Base-by-base conservation (phyloP, 2,888 invertebrate species). In the Sphaerophoria taeniata region DNA sequence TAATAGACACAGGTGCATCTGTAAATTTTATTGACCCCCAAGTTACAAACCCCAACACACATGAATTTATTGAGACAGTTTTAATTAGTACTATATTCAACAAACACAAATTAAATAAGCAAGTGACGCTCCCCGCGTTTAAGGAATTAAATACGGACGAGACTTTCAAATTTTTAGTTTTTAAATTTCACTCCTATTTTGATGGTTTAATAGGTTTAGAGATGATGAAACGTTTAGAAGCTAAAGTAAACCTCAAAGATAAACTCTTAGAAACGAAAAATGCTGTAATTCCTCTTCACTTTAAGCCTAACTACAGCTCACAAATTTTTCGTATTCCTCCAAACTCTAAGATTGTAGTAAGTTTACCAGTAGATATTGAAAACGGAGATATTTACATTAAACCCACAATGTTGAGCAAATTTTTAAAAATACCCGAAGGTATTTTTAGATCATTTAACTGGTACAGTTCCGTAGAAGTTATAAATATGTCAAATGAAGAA, bases 21-120 rank as follows among this genome's bases (percentile, higher is more conserved):
- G n/a, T 36, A 16, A 58, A 43, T 16, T 84, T 87, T 73, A 73
- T 87, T 34, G 78, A 71, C 36, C 83, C 74, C 4, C 39, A 63
- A 16, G 36, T 51, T 45, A 63, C 51, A 55, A 31, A 45, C 14
- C 53, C 33, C 11, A 33, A 16, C 4, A 33, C 36, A 73, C 24
- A 39, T 34, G 65, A 39, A 87, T 69, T 71, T 16, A 75, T 67
- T 58, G 58, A 39, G 14, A 43, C 61, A 1, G 51, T 73, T 33
- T 51, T 4, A 2, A 73, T 73, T 33, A 76, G 34, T 31, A 81
- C 81, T 43, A n/a, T 76, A 0, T 51, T 76, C 6, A 82, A 55
- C 45, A 82, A 70, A 55, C 61, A 76, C 24, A 16, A 63, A 63
- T 51, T 82, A n/a, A 60, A 82, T 36, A 63, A 53, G 14, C 71